phyloP scores from a whole-genome alignment of 1,140 invertebrate genomes.

The Ptiloglossa arizonensis region DNA sequence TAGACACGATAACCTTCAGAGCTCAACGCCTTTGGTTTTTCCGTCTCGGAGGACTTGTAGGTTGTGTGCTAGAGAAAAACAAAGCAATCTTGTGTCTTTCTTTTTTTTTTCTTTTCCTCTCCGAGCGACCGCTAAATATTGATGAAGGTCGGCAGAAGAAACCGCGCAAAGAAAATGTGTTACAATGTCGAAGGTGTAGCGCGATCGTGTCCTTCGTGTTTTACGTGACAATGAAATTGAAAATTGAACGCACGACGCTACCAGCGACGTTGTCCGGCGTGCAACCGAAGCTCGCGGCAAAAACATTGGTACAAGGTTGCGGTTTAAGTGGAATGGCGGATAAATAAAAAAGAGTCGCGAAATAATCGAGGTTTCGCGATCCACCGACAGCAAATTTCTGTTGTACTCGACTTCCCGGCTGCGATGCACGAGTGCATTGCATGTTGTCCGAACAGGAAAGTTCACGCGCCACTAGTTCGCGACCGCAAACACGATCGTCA shows the following conservation, averaged over 20 bases:
- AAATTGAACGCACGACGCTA: slow-evolving; percentile 29
- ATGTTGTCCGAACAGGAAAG: slow-evolving; percentile 35
- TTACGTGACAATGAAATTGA: slow-evolving; percentile 17
- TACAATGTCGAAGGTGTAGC: not conserved
- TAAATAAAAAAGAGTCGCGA: slow-evolving; percentile 24
- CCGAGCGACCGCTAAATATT: too few species aligned
- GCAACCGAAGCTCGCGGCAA: not conserved
- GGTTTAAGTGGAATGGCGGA: not conserved
- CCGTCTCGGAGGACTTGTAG: too few species aligned
- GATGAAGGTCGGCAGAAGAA: not conserved
- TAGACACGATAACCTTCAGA: too few species aligned
- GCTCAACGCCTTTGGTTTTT: too few species aligned
- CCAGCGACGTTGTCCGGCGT: not conserved
- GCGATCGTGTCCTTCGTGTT: not conserved
- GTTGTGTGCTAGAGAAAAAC: too few species aligned
- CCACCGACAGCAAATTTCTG: slow-evolving; percentile 23
- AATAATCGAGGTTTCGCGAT: slow-evolving; percentile 24
- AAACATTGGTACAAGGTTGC: slow-evolving; percentile 31
- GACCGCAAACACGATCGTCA: slow-evolving; percentile 57
- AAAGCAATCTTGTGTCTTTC: too few species aligned
- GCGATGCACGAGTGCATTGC: not conserved
- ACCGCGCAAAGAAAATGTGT: not conserved
- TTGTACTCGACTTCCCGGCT: not conserved
- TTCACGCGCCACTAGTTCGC: slow-evolving; percentile 57
- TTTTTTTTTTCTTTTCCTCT: too few species aligned